Base-by-base conservation (phyloP, 1,140 invertebrate genomes). In the Apolygus lucorum region DNA sequence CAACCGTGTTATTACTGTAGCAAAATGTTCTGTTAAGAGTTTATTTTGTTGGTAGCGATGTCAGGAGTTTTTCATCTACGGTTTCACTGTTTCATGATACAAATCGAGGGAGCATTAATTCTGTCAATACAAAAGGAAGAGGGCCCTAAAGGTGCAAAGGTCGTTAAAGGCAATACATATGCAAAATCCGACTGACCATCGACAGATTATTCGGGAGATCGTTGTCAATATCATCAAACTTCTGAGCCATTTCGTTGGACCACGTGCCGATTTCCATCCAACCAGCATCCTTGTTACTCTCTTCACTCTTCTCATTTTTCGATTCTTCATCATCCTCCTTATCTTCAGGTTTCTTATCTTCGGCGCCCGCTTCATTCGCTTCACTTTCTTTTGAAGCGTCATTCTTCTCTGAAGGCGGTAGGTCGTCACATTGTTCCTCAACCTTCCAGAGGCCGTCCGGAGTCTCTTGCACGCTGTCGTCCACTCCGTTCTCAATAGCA, bases 231-330 rank as follows among this genome's bases (percentile, higher is more conserved):
- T 67, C 65, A 1, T 67, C 68, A 29, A n/a, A 68, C 42, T 54
- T 59, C 24, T 71, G 67, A 24, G 76, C 75, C 91, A 94, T 92
- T 22, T 93, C 90, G 78, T 93, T 95, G 0, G 88, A 90, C 92
- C 91, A 95, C 0, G 88, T 93, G n/a, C 91, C 91, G 68, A 95
- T 93, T 78, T 92, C 90, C 74, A 92, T 84, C 74, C 76, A 75
- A 34, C 63, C 59, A 69, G 84, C 81, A 68, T 83, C 79, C 63
- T 80, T 80, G 26, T 81, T 78, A 78, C 83, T 77, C 66, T 72
- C 67, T 49, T 72, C 67, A 8, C 52, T 28, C 28, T 63, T 75
- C 4, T 49, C 68, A 52, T 76, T 74, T 63, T 74, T 63, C 68
- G 79, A 78, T 14, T 78, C 77, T 63, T 81, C 77, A 72, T 81